Base-by-base conservation (phyloP, 2,888 invertebrate species). In the Chelonus formosanus region DNA sequence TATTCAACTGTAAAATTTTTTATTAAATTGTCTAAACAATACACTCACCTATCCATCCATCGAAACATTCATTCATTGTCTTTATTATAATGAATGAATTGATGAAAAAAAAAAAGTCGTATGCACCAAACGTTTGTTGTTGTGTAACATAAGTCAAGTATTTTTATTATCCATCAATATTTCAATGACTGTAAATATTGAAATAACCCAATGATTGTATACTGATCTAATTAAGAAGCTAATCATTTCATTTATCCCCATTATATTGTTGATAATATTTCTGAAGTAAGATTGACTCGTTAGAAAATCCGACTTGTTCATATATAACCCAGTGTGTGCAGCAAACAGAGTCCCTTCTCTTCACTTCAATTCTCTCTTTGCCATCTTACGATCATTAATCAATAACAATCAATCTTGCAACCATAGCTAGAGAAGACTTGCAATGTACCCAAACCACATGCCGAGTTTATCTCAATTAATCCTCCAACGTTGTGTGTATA, bases 341-440 rank as follows among this genome's bases (percentile, higher is more conserved):
- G 55, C 60, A 55, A 64, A 64, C 56, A 63, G 67, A 68, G 69
- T 63, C 36, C 36, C 31, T 40, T 63, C 35, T 45, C 32, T 35
- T 63, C 20, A 5, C 10, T n/a, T 3, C 3, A 48, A 48, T 56
- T 40, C 31, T 32, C 32, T 67, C 67, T 65, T 67, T 66, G 54
- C 45, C 62, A 63, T 63, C 63, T 56, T 56, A 55, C 67, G 70
- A 72, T 72, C 72, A 72, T 72, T 70, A 72, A 72, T 72, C 72
- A 72, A 71, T 72, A 72, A 72, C 70, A 70, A 71, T 72, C 72
- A 72, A 72, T 72, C 72, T 70, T 69, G 36, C 65, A 65, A 45
- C 56, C 55, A 62, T 60, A 34, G 43, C 20, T 44, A 44, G 10
- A 32, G 59, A 52, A 36, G 43, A 35, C 47, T 69, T 64, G 35